phyloP scores from a whole-genome alignment of 2,113 vertebrate species.

The Ifrita kowaldi region DNA sequence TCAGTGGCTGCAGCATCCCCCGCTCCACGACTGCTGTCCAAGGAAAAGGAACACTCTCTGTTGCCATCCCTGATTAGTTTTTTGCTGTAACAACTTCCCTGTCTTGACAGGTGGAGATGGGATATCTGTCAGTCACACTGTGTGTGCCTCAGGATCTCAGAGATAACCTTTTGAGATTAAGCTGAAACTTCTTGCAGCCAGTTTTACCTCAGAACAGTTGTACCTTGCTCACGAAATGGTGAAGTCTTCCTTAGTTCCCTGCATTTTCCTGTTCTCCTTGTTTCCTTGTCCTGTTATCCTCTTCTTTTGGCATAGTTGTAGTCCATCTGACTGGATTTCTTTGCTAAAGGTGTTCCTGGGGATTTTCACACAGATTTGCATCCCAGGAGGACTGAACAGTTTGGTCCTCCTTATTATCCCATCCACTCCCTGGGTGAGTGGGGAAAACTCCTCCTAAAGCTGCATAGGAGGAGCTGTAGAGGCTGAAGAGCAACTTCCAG shows the following conservation, averaged over 20 bases:
- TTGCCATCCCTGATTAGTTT: not conserved
- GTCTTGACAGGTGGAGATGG: not conserved
- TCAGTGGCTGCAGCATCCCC: not conserved
- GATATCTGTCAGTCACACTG: not conserved
- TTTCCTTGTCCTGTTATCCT: not conserved
- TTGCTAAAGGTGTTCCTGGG: not conserved
- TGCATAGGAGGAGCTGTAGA: not conserved
- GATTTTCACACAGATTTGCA: not conserved
- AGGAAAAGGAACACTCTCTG: not conserved
- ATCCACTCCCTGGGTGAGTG: not conserved
- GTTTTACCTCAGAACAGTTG: not conserved
- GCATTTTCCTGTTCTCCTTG: not conserved
- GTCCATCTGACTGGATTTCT: not conserved
- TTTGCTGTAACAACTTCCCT: not conserved
- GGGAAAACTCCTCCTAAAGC: not conserved
- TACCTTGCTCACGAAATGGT: not conserved
- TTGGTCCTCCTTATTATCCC: not conserved
- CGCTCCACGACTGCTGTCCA: not conserved
- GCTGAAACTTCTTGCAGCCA: not conserved
- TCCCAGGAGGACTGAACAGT: not conserved
- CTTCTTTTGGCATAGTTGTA: not conserved
- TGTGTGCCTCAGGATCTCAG: not conserved
- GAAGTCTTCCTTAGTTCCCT: not conserved
- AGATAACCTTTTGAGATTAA: not conserved
- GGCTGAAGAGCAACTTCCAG: not conserved